Evolutionary conservation across 2,797 vertebrate genomes (phyloP), one percentile per base, ranked within the genome.

Genomic region (Etheostoma perlongum): DNA sequence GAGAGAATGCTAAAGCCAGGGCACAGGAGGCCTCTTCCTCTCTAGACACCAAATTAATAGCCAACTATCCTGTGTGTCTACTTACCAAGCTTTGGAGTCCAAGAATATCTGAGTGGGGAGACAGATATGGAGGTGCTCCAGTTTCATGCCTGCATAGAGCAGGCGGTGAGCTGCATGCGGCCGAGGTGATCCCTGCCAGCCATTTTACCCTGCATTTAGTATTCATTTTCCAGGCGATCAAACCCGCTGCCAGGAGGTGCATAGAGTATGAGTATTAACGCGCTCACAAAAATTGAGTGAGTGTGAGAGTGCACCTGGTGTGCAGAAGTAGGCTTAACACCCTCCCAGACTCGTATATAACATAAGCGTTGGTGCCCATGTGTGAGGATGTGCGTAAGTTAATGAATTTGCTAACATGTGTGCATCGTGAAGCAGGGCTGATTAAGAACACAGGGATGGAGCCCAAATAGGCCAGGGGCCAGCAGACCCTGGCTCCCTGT

Each of bases 181-280:
- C 90, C 89, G 89, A 88, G 90, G 89, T 94, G 89, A 93, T 91
- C 87, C 82, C 87, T 91, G 91, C 90, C 90, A 91, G 88, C 91
- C 91, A 90, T 92, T 92, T 91, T 92, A 84, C 88, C 85, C 88
- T 81, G 86, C 85, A 76, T 92, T 94, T 92, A 91, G 85, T 84
- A 91, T 91, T 94, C 87, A 93, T 93, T 93, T 93, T 93, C 91
- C 91, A 91, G 89, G 82, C 78, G 84, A 93, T 93, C 88, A 90
- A 92, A 92, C 88, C 83, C 19, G 11, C 88, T 86, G 88, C 91
- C 92, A 91, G 71, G 71, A 86, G 88, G 84, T 84, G 68, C 60
- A 61, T 60, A 27, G 71, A 46, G 83, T 51, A 58, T 47, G 74
- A 23, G 72, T 78, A 75, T 82, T 82, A 88, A 83, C 27, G 19